A percentile compares a stretch with the other conserved stretches of the same genome.
These are phyloP conservation scores for Stegana nigrithorax DNA, from an alignment of 2,888 invertebrate species.

Conservation along the genomic window DNA sequence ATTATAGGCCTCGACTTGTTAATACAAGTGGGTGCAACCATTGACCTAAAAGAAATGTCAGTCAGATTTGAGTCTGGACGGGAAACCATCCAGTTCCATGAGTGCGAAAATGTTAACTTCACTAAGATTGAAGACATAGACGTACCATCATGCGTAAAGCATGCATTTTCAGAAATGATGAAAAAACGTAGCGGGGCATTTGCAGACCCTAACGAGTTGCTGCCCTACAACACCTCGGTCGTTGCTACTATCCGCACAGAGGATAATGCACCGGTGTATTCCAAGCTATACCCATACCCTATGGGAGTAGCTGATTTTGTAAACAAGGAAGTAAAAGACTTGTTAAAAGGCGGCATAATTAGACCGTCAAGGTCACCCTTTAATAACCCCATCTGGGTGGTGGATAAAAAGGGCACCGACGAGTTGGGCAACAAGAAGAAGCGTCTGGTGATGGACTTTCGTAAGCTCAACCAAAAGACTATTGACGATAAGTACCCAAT, in stretches of 20 bases:
- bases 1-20: slow-evolving; percentile 25
- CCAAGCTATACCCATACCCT: slow-evolving; percentile 22
- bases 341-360: slow-evolving; percentile 16
- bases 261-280: slow-evolving; percentile 25
- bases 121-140: too few species aligned
- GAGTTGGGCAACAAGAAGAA: too few species aligned
- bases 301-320: slow-evolving; percentile 23
- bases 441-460: slow-evolving; percentile 19
- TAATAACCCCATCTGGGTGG: too few species aligned
- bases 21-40: slow-evolving; percentile 5
- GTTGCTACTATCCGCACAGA: slow-evolving; percentile 23
- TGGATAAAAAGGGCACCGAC: too few species aligned
- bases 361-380: too few species aligned
- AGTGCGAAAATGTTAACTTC: not conserved
- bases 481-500: slow-evolving; percentile 19
- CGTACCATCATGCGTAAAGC: too few species aligned
- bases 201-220: slow-evolving; percentile 19
- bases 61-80: slow-evolving; percentile 6
- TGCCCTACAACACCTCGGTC: slow-evolving; percentile 21
- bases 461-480: slow-evolving; percentile 21
- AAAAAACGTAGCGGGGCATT: slow-evolving; percentile 14
- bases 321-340: slow-evolving; percentile 9
- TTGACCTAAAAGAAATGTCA: slow-evolving; percentile 4
- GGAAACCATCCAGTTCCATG: not conserved
- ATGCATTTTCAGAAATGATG: too few species aligned